phyloP scores from a whole-genome alignment of 37 sponge, comb jelly and placozoan genomes.

The Spongilla lacustris region DNA sequence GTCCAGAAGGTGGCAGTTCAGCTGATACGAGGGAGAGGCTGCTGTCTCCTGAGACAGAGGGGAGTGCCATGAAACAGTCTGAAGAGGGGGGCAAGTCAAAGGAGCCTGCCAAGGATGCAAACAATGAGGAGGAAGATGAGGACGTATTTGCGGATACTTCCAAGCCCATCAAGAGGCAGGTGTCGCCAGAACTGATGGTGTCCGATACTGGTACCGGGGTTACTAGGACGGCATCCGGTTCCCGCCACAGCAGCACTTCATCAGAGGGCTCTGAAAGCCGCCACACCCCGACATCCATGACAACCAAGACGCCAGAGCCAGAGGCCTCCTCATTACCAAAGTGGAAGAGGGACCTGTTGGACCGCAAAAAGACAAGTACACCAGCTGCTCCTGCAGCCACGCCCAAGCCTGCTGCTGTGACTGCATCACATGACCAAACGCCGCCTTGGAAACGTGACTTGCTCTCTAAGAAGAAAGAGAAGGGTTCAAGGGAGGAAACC shows the following conservation, averaged over 20 bases:
- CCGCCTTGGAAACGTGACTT: slow-evolving; percentile 16
- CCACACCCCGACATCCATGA: background rate
- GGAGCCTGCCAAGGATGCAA: background rate
- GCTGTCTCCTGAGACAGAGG: background rate
- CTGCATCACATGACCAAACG: background rate
- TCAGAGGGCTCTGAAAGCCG: slow-evolving; percentile 4
- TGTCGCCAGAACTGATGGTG: background rate
- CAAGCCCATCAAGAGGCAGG: background rate
- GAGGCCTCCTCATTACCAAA: slow-evolving; percentile 42
- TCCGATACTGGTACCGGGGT: no score
- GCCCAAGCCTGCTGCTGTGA: background rate
- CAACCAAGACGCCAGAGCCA: background rate
- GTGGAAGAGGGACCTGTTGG: slow-evolving; percentile 64
- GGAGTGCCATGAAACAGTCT: background rate
- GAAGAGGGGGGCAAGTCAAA: no score
- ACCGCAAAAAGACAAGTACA: slow-evolving; percentile 20
- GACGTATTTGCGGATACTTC: background rate
- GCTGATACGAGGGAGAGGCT: background rate
- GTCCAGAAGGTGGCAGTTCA: background rate
- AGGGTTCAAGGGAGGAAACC: slow-evolving; percentile 20
- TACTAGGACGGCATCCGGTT: background rate
- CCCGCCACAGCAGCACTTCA: slow-evolving; percentile 32
- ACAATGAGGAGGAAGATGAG: background rate
- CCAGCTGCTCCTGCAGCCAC: no score
- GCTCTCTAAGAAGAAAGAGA: slow-evolving; percentile 54